These are phyloP conservation scores for Linurgus olivaceus DNA, from an alignment of 2,797 vertebrate genomes.

Conservation along the genomic window DNA sequence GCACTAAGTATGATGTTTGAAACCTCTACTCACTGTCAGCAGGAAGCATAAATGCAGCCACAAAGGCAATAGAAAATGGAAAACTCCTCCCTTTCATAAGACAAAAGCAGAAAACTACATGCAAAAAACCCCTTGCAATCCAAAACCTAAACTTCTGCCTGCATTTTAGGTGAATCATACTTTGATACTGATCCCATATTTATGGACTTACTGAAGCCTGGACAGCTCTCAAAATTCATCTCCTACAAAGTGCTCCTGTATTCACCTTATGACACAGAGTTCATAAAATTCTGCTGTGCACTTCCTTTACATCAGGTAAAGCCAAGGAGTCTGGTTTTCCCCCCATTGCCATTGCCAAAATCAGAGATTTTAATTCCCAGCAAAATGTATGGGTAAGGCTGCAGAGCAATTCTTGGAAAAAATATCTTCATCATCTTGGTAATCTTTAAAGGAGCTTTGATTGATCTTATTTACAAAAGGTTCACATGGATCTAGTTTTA, in stretches of 20 bases:
- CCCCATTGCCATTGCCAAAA: neutral
- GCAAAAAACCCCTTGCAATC: neutral
- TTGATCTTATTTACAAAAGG: conserved; percentile 52
- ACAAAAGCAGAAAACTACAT: neutral
- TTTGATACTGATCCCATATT: neutral
- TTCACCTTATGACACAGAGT: neutral
- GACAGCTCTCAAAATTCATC: neutral
- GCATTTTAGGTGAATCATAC: neutral
- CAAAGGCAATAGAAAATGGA: conserved; percentile 6
- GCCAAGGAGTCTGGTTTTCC: neutral
- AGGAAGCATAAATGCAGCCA: conserved; percentile 7
- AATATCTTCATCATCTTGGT: neutral
- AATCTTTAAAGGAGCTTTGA: conserved; percentile 26
- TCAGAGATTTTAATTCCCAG: neutral
- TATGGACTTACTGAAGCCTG: neutral
- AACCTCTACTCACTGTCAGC: conserved; percentile 23
- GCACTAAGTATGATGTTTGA: conserved; percentile 41
- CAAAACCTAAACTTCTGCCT: neutral
- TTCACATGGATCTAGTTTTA: conserved; percentile 20
- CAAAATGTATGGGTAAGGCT: neutral
- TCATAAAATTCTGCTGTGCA: neutral
- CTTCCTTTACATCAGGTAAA: neutral
- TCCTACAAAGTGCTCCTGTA: neutral
- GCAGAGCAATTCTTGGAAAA: neutral
- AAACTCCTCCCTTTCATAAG: neutral